phyloP scores from a whole-genome alignment of 2,113 vertebrate species.

The Hymenochirus boettgeri region DNA sequence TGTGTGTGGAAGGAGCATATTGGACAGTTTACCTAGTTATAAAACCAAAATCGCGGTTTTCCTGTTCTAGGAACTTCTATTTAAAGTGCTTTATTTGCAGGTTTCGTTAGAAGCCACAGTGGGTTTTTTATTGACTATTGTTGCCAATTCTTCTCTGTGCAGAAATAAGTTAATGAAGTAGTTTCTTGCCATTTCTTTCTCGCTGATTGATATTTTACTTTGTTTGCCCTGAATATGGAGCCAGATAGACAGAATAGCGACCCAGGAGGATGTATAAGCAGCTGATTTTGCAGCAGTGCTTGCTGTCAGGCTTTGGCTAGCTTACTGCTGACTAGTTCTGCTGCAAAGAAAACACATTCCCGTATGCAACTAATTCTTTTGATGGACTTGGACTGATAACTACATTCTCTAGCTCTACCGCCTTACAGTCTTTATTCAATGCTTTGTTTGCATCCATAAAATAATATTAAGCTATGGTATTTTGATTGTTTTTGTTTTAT shows the following conservation, averaged over 20 bases:
- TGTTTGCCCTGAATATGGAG: slow-evolving; percentile 10
- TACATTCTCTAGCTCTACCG: too few relatives aligned
- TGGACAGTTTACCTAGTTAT: too few relatives aligned
- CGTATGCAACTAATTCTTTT: slow-evolving; percentile 12
- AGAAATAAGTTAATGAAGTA: background rate
- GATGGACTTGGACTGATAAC: background rate
- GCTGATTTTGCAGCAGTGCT: slow-evolving; percentile 26
- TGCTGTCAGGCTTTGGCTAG: slow-evolving; percentile 31
- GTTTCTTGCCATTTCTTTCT: background rate
- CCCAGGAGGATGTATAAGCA: slow-evolving; percentile 19
- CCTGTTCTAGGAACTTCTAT: background rate
- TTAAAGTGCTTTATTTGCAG: background rate
- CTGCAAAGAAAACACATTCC: slow-evolving; percentile 26
- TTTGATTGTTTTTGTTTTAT: too few relatives aligned
- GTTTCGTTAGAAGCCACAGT: background rate
- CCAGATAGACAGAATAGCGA: slow-evolving; percentile 15
- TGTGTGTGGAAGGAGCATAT: too few relatives aligned
- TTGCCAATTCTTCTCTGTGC: background rate
- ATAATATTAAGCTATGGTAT: too few relatives aligned
- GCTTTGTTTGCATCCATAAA: too few relatives aligned
- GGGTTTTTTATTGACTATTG: background rate
- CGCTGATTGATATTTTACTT: background rate
- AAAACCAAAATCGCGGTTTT: too few relatives aligned
- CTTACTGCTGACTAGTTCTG: slow-evolving; percentile 34
- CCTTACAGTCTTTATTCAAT: too few relatives aligned